Evolutionary conservation across 2,797 vertebrate genomes (phyloP).

Genomic region (Parauchenoglanis punctatus): DNA sequence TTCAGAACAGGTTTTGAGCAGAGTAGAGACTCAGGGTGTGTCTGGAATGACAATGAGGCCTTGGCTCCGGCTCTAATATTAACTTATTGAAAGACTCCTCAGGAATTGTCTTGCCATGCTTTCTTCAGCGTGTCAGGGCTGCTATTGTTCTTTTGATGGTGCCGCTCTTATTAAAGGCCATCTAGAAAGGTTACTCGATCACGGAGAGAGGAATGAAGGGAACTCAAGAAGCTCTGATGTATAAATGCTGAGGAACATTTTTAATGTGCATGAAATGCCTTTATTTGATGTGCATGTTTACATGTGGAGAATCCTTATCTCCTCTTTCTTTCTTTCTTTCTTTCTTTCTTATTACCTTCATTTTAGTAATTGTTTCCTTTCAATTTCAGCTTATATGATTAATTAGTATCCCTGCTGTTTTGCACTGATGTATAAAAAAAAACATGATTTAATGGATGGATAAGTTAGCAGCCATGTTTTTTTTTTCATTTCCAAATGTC

Average conservation of each 20-base stretch:
- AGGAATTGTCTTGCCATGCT: slow-evolving; percentile 53
- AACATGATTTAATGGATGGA: slow-evolving; percentile 11
- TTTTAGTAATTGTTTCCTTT: neutral
- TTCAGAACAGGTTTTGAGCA: slow-evolving; percentile 61
- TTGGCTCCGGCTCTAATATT: slow-evolving; percentile 53
- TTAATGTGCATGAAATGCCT: slow-evolving; percentile 31
- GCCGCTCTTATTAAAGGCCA: slow-evolving; percentile 53
- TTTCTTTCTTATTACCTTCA: slow-evolving; percentile 15
- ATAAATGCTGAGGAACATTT: slow-evolving; percentile 43
- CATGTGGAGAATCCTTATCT: neutral
- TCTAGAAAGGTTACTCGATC: slow-evolving; percentile 49
- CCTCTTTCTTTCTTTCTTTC: slow-evolving; percentile 7
- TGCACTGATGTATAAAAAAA: too few relatives aligned
- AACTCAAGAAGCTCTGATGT: slow-evolving; percentile 41
- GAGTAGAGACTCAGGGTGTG: slow-evolving; percentile 56
- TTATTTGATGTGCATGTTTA: slow-evolving; percentile 26
- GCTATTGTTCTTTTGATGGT: slow-evolving; percentile 51
- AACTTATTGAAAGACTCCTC: slow-evolving; percentile 57
- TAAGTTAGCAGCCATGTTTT: neutral
- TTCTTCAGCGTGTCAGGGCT: slow-evolving; percentile 47
- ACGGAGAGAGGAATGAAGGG: slow-evolving; percentile 31
- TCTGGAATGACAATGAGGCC: slow-evolving; percentile 61
- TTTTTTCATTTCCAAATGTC: slow-evolving; percentile 19
- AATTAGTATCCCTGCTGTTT: slow-evolving; percentile 12
- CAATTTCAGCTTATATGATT: slow-evolving; percentile 3